Percentiles rank a stretch among this genome's conserved stretches.
Conservation (phyloP, 2,888 invertebrate species). For the Eubasilissa splendida region DNA sequence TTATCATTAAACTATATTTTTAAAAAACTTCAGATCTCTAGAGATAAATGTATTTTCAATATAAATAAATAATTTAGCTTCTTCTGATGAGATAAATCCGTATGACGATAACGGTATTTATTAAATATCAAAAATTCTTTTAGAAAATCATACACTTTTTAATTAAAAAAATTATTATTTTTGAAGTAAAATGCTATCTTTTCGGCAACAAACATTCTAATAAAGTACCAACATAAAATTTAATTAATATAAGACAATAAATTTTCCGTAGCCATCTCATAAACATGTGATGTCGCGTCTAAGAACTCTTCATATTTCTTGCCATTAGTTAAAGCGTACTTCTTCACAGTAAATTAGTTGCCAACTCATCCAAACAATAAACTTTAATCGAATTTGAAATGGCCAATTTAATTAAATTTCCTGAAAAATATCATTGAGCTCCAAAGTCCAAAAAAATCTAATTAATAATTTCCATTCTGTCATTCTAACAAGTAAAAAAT, state of each 20-base stretch:
- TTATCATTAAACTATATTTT: too few species aligned
- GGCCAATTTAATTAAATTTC: conserved; percentile 5
- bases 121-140: too few species aligned
- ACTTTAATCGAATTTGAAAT: conserved; percentile 9
- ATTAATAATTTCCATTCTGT: too few species aligned
- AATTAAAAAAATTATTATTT: too few species aligned
- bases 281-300: background rate
- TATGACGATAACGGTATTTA: too few species aligned
- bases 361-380: background rate
- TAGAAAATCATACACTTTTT: too few species aligned
- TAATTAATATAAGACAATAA: conserved; percentile 12
- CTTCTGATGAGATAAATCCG: too few species aligned
- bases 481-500: too few species aligned
- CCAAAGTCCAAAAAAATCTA: background rate
- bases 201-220: background rate
- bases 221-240: background rate
- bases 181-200: too few species aligned
- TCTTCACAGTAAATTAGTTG: conserved; percentile 3
- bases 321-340: conserved; percentile 2
- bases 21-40: too few species aligned
- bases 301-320: conserved; percentile 1
- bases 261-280: conserved; percentile 4
- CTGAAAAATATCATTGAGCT: background rate
- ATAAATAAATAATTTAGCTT: too few species aligned
- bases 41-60: too few species aligned